A percentile compares a stretch with the other conserved stretches of the same genome.
Conservation (phyloP, 1,140 invertebrate species). For the Temnothorax longispinosus region DNA sequence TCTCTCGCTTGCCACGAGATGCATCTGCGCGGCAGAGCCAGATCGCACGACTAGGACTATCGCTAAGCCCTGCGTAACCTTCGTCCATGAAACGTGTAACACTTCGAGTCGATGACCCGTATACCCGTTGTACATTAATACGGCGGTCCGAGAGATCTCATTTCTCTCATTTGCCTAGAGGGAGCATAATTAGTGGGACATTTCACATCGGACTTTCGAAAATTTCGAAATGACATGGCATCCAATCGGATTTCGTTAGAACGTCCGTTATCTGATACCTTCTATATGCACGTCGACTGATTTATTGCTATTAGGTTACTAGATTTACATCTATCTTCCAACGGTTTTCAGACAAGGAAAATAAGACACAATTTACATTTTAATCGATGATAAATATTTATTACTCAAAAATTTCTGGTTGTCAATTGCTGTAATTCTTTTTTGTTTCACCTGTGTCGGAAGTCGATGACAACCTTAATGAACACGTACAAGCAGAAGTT, state of each 20-base stretch:
- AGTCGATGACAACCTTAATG: not conserved
- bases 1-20: conserved; percentile 11
- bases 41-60: conserved; percentile 41
- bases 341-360: not conserved
- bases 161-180: not conserved
- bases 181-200: not conserved
- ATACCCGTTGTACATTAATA: not conserved
- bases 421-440: not conserved
- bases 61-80: conserved; percentile 42
- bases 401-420: not conserved
- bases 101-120: conserved; percentile 34
- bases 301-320: not conserved
- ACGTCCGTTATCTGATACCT: not conserved
- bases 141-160: not conserved
- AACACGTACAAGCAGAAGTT: not conserved
- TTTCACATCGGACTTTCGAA: not conserved
- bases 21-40: conserved; percentile 6
- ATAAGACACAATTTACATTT: not conserved
- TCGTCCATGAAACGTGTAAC: conserved; percentile 37
- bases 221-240: not conserved
- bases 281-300: not conserved
- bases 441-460: not conserved
- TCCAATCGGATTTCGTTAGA: not conserved
- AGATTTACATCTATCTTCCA: not conserved
- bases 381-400: not conserved